Conservation (phyloP, 2,113 vertebrate species). For the Diadophis punctatus region DNA sequence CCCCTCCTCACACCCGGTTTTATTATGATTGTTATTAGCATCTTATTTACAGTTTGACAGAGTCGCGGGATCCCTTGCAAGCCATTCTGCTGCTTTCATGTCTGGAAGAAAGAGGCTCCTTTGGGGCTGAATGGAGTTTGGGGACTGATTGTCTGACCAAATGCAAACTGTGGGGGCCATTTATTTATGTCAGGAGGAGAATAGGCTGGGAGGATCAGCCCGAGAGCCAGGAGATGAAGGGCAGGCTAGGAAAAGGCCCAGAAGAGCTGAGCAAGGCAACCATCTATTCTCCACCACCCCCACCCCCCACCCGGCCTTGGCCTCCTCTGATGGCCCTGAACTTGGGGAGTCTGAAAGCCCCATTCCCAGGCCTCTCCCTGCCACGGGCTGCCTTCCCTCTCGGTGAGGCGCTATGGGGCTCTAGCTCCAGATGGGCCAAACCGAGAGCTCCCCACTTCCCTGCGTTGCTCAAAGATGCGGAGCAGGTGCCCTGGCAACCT, state of each 20-base stretch:
- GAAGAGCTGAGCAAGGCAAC: constrained; percentile 57
- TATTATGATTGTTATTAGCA: constrained; percentile 55
- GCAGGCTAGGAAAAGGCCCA: constrained; percentile 24
- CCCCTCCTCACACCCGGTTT: constrained; percentile 10
- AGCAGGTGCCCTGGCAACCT: constrained; percentile 70
- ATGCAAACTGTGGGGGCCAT: constrained; percentile 65
- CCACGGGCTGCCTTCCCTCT: constrained; percentile 49
- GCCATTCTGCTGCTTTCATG: constrained; percentile 66
- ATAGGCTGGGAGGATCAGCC: constrained; percentile 65
- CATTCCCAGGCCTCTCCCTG: constrained; percentile 65
- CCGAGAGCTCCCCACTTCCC: constrained; percentile 29
- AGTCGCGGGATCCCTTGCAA: constrained; percentile 69
- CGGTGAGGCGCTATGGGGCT: constrained; percentile 32
- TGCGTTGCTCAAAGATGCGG: constrained; percentile 41
- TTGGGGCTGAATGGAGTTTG: constrained; percentile 66
- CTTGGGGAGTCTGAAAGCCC: constrained; percentile 49
- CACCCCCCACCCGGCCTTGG: background rate
- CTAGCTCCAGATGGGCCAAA: constrained; percentile 63
- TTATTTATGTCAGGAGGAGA: constrained; percentile 71
- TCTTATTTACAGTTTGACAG: constrained; percentile 72
- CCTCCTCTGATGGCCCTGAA: constrained; percentile 59
- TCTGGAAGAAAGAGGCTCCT: constrained; percentile 65
- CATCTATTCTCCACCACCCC: constrained; percentile 19
- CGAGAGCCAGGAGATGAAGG: constrained; percentile 57
- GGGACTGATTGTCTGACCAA: constrained; percentile 67